Evolutionary conservation across 1,140 invertebrate genomes (phyloP).

Genomic region (Drosophila ogumai): DNA sequence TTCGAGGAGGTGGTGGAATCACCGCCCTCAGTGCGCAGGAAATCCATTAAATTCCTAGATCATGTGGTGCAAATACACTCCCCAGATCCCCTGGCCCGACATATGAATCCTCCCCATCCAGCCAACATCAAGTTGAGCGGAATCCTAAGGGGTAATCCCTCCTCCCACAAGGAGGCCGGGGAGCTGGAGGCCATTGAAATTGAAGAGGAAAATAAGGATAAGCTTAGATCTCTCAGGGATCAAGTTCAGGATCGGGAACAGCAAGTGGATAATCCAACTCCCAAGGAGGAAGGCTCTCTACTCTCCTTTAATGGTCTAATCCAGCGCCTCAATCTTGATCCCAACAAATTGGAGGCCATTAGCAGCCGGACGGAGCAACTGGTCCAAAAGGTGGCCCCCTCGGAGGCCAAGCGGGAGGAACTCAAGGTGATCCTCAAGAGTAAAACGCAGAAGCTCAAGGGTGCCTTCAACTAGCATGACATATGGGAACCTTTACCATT

Average conservation of each 20-base stretch:
- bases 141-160: background rate
- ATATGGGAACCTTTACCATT: background rate
- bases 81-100: constrained; percentile 3
- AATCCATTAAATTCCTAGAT: constrained; percentile 56
- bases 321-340: constrained; percentile 53
- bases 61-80: constrained; percentile 60
- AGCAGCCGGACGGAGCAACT: constrained; percentile 62
- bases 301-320: constrained; percentile 32
- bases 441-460: constrained; percentile 66
- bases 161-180: background rate
- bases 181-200: background rate
- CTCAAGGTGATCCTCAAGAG: constrained; percentile 62
- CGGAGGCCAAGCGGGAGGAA: constrained; percentile 52
- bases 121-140: background rate
- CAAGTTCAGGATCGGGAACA: background rate
- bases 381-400: constrained; percentile 47
- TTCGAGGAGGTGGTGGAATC: background rate
- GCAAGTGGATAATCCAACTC: background rate
- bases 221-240: background rate
- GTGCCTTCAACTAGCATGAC: constrained; percentile 52
- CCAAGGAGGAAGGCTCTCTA: background rate
- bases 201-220: background rate
- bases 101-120: background rate
- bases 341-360: constrained; percentile 40
- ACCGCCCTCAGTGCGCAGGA: constrained; percentile 3